These are phyloP conservation scores for Perca fluviatilis DNA, from an alignment of 2,113 vertebrate species.

Conservation along the genomic window DNA sequence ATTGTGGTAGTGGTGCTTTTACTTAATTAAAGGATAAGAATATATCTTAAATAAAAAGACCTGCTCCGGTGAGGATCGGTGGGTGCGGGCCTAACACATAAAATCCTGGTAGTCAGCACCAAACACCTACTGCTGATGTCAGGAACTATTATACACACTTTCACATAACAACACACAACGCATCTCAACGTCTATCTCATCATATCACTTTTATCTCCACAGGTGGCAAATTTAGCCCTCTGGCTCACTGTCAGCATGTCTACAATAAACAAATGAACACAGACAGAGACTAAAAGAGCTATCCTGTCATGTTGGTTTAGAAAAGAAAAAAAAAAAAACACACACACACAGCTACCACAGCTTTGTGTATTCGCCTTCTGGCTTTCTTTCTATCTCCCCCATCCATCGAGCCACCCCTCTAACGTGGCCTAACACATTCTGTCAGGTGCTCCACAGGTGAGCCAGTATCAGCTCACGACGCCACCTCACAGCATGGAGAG, in stretches of 20 bases:
- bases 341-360: conserved; percentile 6
- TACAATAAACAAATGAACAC: conserved; percentile 59
- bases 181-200: conserved; percentile 66
- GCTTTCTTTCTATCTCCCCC: conserved; percentile 22
- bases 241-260: conserved; percentile 66
- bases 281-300: conserved; percentile 28
- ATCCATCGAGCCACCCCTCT: conserved; percentile 27
- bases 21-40: neutral
- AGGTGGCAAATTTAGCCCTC: conserved; percentile 73
- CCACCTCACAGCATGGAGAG: conserved; percentile 19
- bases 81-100: conserved; percentile 45
- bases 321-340: conserved; percentile 16
- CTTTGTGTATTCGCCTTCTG: conserved; percentile 22
- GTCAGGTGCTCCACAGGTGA: conserved; percentile 75
- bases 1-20: neutral
- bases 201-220: conserved; percentile 76
- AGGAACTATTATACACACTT: conserved; percentile 63
- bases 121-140: conserved; percentile 68
- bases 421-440: conserved; percentile 40
- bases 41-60: neutral
- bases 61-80: conserved; percentile 31
- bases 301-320: conserved; percentile 10
- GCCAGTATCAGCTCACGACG: conserved; percentile 38
- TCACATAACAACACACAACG: conserved; percentile 27
- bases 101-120: conserved; percentile 70